Evolutionary conservation across 2,888 invertebrate genomes (phyloP), one percentile per base, ranked within the genome.

Genomic region (Epirrhoe tristata): DNA sequence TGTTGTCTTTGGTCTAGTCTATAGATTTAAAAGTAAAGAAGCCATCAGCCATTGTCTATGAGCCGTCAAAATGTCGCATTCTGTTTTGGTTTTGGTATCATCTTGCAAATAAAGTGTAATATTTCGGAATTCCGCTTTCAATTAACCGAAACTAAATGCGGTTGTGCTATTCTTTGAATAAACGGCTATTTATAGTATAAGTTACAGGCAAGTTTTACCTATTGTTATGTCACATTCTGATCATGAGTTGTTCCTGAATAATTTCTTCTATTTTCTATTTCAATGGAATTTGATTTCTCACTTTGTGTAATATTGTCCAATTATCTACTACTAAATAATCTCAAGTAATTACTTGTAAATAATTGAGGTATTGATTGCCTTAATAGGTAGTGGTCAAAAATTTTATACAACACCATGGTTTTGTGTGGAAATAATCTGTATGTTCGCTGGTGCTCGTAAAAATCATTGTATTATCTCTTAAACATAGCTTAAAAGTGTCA

Each of bases 71-170:
- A 92, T 93, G 93, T 92, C 91, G 92, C 86, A 87, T 84, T 87
- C 87, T 93, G 93, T 93, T 93, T 91, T 92, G 90, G 93, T 93
- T 93, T 91, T 92, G 90, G 89, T 91, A 86, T 87, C 82, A 77
- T 87, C 83, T 85, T 81, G 81, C 79, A 85, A 69, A 81, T 86
- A 86, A 83, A 90, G 83, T 75, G 86, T 87, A 87, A 85, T 82
- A 86, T 84, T 87, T 87, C 82, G 72, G 79, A 83, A 84, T 80
- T 85, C 84, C 50, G 83, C 82, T 78, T 75, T 83, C 82, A 83
- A 80, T 77, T 10, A 43, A 83, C 81, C 77, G 73, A 72, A 68
- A 75, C 81, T 77, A 74, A 58, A 71, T 70, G 74, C 73, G 77
- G 77, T 77, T 76, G 64, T 71, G 62, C 46, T 59, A 66, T 64